Percentiles rank a stretch among this genome's conserved stretches.
These are phyloP conservation scores for Pantherophis vulpinus DNA, from an alignment of 2,797 vertebrate species.

Conservation along the genomic window DNA sequence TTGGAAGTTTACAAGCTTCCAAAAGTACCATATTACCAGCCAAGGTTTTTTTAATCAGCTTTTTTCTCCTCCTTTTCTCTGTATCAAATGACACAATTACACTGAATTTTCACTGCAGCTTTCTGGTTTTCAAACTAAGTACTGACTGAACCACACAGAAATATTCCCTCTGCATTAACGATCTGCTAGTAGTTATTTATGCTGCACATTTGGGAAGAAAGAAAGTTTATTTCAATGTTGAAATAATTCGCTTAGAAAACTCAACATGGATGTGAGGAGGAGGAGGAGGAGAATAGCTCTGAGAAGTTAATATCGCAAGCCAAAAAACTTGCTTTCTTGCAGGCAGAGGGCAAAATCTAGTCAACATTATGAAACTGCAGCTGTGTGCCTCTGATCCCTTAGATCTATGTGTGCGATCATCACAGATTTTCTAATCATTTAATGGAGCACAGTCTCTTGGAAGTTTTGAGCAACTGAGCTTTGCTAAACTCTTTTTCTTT, in stretches of 20 bases:
- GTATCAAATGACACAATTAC: conserved; percentile 41
- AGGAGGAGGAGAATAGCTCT: conserved; percentile 52
- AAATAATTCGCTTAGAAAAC: conserved; percentile 58
- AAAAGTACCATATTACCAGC: conserved; percentile 47
- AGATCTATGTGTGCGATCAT: conserved; percentile 74
- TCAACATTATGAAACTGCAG: conserved; percentile 61
- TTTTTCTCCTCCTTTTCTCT: conserved; percentile 14
- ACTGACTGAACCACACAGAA: background rate
- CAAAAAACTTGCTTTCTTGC: conserved; percentile 64
- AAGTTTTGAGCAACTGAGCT: conserved; percentile 43
- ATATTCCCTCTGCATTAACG: conserved; percentile 36
- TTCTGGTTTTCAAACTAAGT: conserved; percentile 14
- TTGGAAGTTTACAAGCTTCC: conserved; percentile 58
- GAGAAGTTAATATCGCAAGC: conserved; percentile 51
- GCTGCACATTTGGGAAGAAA: background rate
- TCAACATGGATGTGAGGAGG: conserved; percentile 48
- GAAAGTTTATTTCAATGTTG: conserved; percentile 50
- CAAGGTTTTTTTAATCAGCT: conserved; percentile 4
- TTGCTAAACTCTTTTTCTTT: conserved; percentile 49
- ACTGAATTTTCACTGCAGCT: background rate
- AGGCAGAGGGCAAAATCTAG: conserved; percentile 72
- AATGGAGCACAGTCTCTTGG: conserved; percentile 56
- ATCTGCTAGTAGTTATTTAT: conserved; percentile 1
- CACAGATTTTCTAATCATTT: conserved; percentile 61
- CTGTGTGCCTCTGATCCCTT: conserved; percentile 62